Evolutionary conservation across 2,888 invertebrate genomes (phyloP), one percentile per base, ranked within the genome.

Genomic region (Eulithis prunata): DNA sequence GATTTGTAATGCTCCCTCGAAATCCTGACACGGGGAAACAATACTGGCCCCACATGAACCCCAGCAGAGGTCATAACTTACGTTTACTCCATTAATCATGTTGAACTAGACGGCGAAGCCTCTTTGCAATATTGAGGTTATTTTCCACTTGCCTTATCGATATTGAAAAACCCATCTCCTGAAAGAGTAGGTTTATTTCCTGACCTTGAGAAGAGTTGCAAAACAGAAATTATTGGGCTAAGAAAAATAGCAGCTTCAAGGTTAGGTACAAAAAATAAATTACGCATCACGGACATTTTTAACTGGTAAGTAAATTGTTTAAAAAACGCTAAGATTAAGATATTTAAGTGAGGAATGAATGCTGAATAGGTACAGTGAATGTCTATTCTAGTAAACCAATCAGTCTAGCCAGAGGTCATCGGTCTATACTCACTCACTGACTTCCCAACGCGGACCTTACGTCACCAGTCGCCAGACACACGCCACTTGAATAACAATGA

Each of bases 401-500:
- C 76, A 79, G 49, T 49, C 10, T 21, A 45, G 21, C 66, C 65
- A 71, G 88, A 88, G 89, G 91, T 91, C 91, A 88, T 88, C 86
- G 87, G 83, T 86, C 89, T 82, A 77, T 79, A 76, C 78, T 81
- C 79, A 77, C 79, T 79, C 59, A 55, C 58, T 55, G 68, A 61
- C 68, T 68, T 68, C 64, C 65, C 85, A 83, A 80, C 80, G 81
- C 75, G 72, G 75, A 78, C 79, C 78, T 90, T 85, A 85, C 93
- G 91, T 91, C 93, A 92, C 73, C 85, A 78, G 78, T 79, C 81
- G 87, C 78, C 84, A 84, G 86, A 83, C 86, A 80, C 75, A 90
- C 92, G 88, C 80, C 78, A 80, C 81, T 83, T 82, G 92, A 90
- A 93, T 93, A 90, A 84, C 85, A 91, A 92, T 86, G 82, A 87